These are phyloP conservation scores for Athene noctua DNA, from an alignment of 2,113 vertebrate species.

Conservation along the genomic window DNA sequence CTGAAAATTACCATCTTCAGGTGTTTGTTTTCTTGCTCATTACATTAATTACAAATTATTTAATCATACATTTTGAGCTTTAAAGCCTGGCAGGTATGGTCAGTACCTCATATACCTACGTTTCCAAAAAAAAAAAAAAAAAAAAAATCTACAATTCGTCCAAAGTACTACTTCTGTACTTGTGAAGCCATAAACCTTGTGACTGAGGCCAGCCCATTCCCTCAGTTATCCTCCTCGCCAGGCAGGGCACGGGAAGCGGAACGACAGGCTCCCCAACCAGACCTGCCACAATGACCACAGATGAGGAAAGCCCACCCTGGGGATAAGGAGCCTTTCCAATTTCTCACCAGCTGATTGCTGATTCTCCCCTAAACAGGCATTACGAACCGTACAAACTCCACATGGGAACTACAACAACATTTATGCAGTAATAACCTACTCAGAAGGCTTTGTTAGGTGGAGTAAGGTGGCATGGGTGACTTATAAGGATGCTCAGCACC, in stretches of 20 bases:
- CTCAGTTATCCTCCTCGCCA: not conserved
- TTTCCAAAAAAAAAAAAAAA: not conserved
- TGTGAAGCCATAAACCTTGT: conserved; percentile 13
- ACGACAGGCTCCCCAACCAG: not conserved
- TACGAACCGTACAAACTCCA: not conserved
- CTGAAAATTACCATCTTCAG: not conserved
- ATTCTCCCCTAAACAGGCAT: conserved; percentile 17
- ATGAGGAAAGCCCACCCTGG: conserved; percentile 18
- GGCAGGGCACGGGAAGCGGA: not conserved
- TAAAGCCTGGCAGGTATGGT: not conserved
- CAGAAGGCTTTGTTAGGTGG: not conserved
- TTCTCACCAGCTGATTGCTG: not conserved
- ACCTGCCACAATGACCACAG: not conserved
- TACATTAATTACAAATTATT: not conserved
- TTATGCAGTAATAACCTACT: not conserved
- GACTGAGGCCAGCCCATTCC: not conserved
- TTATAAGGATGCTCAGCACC: not conserved
- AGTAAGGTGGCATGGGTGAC: not conserved
- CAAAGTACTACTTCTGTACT: conserved; percentile 25
- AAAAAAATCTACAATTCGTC: not conserved
- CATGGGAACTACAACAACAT: not conserved
- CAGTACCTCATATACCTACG: conserved; percentile 27
- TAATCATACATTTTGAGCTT: conserved; percentile 4
- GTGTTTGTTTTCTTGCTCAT: not conserved
- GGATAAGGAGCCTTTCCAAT: not conserved